These are phyloP conservation scores for Grammomys dolichurus DNA, from an alignment of 2,113 vertebrate genomes.

Conservation along the genomic window DNA sequence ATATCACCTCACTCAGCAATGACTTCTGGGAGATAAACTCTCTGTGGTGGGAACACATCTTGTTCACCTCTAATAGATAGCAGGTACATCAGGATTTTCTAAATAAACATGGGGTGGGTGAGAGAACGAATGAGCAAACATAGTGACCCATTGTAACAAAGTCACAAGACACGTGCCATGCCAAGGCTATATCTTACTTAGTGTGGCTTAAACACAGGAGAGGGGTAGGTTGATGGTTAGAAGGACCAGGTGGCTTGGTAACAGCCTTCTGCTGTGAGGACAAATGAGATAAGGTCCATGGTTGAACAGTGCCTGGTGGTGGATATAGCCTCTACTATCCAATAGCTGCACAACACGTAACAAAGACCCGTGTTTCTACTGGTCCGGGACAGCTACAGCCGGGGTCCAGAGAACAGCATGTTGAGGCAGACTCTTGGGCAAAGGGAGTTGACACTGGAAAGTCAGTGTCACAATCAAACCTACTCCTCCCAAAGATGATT, in stretches of 20 bases:
- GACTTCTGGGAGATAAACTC: conserved; percentile 19
- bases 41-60: background rate
- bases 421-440: background rate
- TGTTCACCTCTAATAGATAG: background rate
- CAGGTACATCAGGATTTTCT: background rate
- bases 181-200: background rate
- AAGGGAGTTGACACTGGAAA: conserved; percentile 18
- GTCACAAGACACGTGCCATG: background rate
- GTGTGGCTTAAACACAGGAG: background rate
- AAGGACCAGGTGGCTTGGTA: background rate
- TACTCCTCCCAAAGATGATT: conserved; percentile 20
- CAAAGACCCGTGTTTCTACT: background rate
- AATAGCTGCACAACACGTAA: background rate
- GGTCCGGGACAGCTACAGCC: background rate
- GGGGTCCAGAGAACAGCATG: background rate
- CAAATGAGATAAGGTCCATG: background rate
- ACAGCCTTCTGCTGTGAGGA: background rate
- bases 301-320: background rate
- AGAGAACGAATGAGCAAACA: conserved; percentile 26
- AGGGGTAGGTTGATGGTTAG: background rate
- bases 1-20: conserved; percentile 27
- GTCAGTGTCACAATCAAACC: background rate
- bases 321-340: background rate
- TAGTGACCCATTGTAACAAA: background rate
- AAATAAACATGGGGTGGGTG: background rate